Conservation (phyloP, 2,797 vertebrate genomes). For the Pseudocheirus occidentalis region DNA sequence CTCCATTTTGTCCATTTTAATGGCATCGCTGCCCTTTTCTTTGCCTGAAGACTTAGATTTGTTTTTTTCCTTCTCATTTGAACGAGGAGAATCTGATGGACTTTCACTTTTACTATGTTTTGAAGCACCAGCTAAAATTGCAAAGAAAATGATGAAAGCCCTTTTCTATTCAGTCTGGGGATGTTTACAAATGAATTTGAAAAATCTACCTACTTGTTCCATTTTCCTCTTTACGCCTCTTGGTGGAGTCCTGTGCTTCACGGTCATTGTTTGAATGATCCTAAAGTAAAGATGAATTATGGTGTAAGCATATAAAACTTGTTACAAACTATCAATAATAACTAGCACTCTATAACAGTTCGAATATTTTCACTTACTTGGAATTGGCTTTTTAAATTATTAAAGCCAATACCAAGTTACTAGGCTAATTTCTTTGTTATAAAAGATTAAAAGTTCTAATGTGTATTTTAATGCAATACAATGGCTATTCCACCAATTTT, state of each 20-base stretch:
- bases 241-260: conserved; percentile 89
- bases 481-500: conserved; percentile 61
- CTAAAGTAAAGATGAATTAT: conserved; percentile 84
- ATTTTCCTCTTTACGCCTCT: conserved; percentile 93
- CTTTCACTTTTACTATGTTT: conserved; percentile 96
- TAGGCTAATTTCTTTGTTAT: conserved; percentile 56
- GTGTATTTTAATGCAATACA: conserved; percentile 57
- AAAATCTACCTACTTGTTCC: conserved; percentile 89
- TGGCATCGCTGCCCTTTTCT: conserved; percentile 92
- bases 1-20: conserved; percentile 92
- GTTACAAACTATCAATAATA: conserved; percentile 49
- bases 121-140: conserved; percentile 88
- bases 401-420: conserved; percentile 43
- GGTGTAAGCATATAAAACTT: conserved; percentile 55
- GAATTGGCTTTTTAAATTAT: conserved; percentile 63
- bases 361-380: conserved; percentile 57
- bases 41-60: conserved; percentile 97
- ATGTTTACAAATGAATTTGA: conserved; percentile 55
- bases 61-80: conserved; percentile 93
- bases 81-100: conserved; percentile 94
- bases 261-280: conserved; percentile 92
- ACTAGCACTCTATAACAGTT: conserved; percentile 53
- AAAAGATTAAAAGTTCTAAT: not conserved
- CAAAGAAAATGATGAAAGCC: conserved; percentile 74
- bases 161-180: conserved; percentile 59